phyloP scores from a whole-genome alignment of 2,888 invertebrate species.

The Melanophora roralis region DNA sequence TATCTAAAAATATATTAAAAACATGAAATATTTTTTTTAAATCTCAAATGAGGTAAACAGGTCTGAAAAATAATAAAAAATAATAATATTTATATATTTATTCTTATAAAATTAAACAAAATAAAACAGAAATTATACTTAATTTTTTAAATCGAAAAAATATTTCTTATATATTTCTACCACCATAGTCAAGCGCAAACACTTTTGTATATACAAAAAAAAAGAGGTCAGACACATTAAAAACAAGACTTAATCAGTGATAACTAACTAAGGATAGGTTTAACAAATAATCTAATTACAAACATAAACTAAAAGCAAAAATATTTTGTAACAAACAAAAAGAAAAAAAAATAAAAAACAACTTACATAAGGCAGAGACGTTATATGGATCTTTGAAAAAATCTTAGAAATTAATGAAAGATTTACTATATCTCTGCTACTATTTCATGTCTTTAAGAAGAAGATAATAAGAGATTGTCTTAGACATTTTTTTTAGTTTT shows the following conservation, averaged over 20 bases:
- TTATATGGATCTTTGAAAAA: slow-evolving; percentile 25
- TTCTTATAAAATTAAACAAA: not conserved
- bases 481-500: not conserved
- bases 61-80: not conserved
- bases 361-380: not conserved
- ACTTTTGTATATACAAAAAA: not conserved
- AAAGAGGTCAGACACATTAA: not conserved
- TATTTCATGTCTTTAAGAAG: not conserved
- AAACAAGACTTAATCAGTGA: slow-evolving; percentile 38
- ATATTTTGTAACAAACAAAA: too few species aligned
- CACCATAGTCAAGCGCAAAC: not conserved
- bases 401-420: slow-evolving; percentile 54
- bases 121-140: not conserved
- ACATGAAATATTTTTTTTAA: not conserved
- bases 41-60: too few species aligned
- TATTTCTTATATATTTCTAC: not conserved
- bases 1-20: slow-evolving; percentile 16
- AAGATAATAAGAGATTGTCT: slow-evolving; percentile 4
- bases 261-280: slow-evolving; percentile 31
- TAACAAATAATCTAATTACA: slow-evolving; percentile 47
- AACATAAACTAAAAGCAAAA: not conserved
- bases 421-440: slow-evolving; percentile 41
- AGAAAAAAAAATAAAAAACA: not conserved
- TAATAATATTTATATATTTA: slow-evolving; percentile 24
- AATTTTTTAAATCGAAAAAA: slow-evolving; percentile 17